These are phyloP conservation scores for Nibea albiflora DNA, from an alignment of 2,113 vertebrate species.

Conservation along the genomic window DNA sequence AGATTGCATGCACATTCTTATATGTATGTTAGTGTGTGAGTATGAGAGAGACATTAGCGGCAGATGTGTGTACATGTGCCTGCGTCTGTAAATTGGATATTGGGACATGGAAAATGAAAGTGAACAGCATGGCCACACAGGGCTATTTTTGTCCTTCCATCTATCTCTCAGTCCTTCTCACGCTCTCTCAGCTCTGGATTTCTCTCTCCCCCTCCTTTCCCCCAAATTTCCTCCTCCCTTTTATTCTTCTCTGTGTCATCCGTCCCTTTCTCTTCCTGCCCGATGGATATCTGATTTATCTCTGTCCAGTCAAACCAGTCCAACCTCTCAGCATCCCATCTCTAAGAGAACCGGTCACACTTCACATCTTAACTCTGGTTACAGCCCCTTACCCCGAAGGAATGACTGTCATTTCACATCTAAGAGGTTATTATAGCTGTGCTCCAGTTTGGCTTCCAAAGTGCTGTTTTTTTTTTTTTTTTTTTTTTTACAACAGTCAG, in stretches of 20 bases:
- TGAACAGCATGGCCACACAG: slow-evolving; percentile 71
- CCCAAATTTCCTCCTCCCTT: slow-evolving; percentile 29
- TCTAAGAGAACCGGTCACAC: slow-evolving; percentile 40
- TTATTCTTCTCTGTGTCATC: slow-evolving; percentile 20
- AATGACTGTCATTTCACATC: slow-evolving; percentile 62
- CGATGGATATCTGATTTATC: slow-evolving; percentile 36
- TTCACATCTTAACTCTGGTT: slow-evolving; percentile 37
- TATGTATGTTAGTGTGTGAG: slow-evolving; percentile 30
- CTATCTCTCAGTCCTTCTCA: slow-evolving; percentile 68
- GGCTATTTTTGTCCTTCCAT: slow-evolving; percentile 77
- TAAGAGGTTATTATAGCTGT: slow-evolving; percentile 49
- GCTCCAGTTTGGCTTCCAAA: slow-evolving; percentile 55
- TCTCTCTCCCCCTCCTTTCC: slow-evolving; percentile 13
- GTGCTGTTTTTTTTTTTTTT: slow-evolving; percentile 45
- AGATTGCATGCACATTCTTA: background rate
- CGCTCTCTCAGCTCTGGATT: slow-evolving; percentile 47
- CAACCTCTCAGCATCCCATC: slow-evolving; percentile 28
- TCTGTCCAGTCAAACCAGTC: slow-evolving; percentile 43
- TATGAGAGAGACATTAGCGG: slow-evolving; percentile 22
- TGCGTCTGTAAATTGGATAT: slow-evolving; percentile 69
- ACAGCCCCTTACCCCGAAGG: slow-evolving; percentile 43
- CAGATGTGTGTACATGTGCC: slow-evolving; percentile 12
- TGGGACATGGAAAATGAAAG: slow-evolving; percentile 75
- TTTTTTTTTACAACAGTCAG: slow-evolving; percentile 34
- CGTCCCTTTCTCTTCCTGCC: slow-evolving; percentile 20